phyloP scores from a whole-genome alignment of 2,888 invertebrate species.

The Schizaphis graminum region DNA sequence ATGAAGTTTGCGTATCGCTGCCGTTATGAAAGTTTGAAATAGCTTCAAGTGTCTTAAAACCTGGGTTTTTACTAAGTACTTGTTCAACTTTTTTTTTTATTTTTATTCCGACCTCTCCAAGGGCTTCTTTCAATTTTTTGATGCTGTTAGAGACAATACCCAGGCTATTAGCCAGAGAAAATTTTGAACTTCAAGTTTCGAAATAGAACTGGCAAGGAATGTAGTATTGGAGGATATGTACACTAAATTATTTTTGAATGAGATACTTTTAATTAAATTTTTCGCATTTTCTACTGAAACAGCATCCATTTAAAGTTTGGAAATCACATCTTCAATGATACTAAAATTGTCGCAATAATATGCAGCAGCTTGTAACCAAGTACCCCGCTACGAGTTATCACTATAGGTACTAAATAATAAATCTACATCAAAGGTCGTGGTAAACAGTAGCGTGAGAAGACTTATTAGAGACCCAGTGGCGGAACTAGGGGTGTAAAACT shows the following conservation, averaged over 20 bases:
- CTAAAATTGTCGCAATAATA: conserved; percentile 69
- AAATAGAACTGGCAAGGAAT: conserved; percentile 32
- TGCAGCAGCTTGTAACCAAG: neutral
- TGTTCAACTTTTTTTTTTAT: conserved; percentile 20
- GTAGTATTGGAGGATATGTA: conserved; percentile 25
- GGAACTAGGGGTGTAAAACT: too few relatives aligned
- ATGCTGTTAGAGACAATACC: conserved; percentile 24
- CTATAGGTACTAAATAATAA: neutral
- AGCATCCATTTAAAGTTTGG: conserved; percentile 20
- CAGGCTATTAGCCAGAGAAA: neutral
- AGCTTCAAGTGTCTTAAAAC: conserved; percentile 23
- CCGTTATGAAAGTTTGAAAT: conserved; percentile 2
- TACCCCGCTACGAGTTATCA: too few relatives aligned
- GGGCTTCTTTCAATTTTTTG: conserved; percentile 14
- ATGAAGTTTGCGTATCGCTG: conserved; percentile 24
- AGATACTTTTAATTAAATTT: conserved; percentile 5
- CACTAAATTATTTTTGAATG: conserved; percentile 21
- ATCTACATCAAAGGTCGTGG: neutral
- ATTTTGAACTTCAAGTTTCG: conserved; percentile 35
- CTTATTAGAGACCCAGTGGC: too few relatives aligned
- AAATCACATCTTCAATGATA: conserved; percentile 63
- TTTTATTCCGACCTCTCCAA: conserved; percentile 13
- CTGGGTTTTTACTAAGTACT: conserved; percentile 8
- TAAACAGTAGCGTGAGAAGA: too few relatives aligned
- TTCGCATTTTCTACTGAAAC: conserved; percentile 23